These are phyloP conservation scores for Lasioglossum zephyrum DNA, from an alignment of 2,888 invertebrate genomes.

Conservation along the genomic window DNA sequence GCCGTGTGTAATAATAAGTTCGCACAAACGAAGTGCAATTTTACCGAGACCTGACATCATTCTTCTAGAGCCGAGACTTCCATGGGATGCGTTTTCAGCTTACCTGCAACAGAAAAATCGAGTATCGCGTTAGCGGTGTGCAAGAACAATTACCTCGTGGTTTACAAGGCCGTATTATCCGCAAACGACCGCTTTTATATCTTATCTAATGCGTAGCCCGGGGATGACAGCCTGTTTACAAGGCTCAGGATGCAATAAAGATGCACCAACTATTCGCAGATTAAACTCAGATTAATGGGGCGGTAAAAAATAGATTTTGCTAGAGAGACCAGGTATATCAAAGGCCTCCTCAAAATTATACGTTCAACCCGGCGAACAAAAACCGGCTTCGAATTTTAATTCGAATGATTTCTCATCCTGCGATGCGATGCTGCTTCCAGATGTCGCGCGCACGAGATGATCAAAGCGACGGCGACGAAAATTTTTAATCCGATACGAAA, in stretches of 20 bases:
- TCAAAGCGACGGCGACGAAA: neutral
- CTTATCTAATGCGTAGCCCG: neutral
- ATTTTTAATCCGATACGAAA: neutral
- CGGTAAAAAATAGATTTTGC: neutral
- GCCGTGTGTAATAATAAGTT: neutral
- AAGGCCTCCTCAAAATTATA: neutral
- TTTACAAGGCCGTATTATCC: conserved; percentile 6
- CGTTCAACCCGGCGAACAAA: neutral
- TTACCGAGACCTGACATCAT: neutral
- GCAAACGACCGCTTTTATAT: neutral
- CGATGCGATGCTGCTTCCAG: neutral
- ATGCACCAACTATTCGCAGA: neutral
- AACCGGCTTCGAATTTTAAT: neutral
- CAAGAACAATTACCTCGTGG: neutral
- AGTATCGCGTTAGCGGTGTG: neutral
- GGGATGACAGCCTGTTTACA: conserved; percentile 11
- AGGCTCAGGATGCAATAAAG: neutral
- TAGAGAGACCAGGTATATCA: neutral
- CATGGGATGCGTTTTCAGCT: conserved; percentile 10
- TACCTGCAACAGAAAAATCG: conserved; percentile 47
- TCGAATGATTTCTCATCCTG: neutral
- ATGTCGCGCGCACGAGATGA: neutral
- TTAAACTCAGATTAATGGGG: conserved; percentile 6
- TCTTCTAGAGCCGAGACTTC: neutral
- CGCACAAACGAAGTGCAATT: neutral